Base-by-base conservation (phyloP, 2,113 vertebrate genomes). In the Alethe castanea region DNA sequence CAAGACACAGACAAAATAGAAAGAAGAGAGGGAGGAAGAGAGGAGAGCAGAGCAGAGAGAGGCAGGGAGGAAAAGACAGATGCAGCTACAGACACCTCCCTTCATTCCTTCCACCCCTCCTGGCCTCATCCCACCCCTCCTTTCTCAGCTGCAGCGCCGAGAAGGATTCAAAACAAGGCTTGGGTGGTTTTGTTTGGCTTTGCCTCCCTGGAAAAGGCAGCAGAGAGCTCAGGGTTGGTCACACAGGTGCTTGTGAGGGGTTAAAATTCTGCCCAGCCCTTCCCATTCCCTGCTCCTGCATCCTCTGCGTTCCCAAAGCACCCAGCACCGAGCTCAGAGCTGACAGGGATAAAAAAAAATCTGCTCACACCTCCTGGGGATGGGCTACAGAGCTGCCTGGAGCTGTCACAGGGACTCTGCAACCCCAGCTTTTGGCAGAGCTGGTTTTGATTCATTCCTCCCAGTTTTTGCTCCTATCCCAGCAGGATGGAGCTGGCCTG, bases 1-100 rank as follows among this genome's bases (percentile, higher is more conserved):
- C 96, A 97, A 98, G 96, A 97, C 96, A 98, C 95, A 97, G 95
- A 97, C 89, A 16, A 81, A 29, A 96, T 81, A 90, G 91, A 93
- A 69, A 95, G 82, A 94, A 94, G 66, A 89, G 59, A 94, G 36
- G 83, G 44, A 91, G 44, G 4, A 25, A 87, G 20, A 94, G 45
- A 47, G 15, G 65, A 79, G 71, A 64, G 29, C 28, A 79, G 72
- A 92, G 61, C 69, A 91, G 71, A 93, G 52, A 80, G 35, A 86
- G 70, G 78, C 81, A 88, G 69, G 26, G 83, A 92, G 56, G 88
- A 79, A 72, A 78, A 91, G 92, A 96, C 80, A 97, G 95, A 96
- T 95, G 93, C 76, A 93, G n/a, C 83, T 70, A 67, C 90, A 94
- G 91, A 93, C 69, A 64, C 60, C 19, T 56, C 40, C 59, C n/a